Evolutionary conservation across 2,797 vertebrate species (phyloP).

Genomic region (Aplochiton taeniatus): DNA sequence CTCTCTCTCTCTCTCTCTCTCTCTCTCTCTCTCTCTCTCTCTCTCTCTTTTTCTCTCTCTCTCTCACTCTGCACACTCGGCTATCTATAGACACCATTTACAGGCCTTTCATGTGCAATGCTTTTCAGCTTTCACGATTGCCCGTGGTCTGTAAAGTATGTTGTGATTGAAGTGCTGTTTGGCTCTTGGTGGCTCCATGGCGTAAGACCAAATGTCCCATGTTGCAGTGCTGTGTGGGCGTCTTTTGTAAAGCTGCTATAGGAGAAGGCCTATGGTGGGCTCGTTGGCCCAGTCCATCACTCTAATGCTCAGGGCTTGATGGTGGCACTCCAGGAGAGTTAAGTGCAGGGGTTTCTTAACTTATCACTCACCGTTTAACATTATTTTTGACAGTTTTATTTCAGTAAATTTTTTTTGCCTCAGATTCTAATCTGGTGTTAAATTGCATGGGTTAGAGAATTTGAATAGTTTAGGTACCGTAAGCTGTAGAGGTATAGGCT

Average conservation of each 20-base stretch:
- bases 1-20: constrained; percentile 6
- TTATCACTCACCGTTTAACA: constrained; percentile 9
- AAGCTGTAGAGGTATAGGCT: too few relatives aligned
- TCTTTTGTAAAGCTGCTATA: neutral
- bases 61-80: constrained; percentile 3
- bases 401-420: neutral
- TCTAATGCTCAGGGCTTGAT: constrained; percentile 10
- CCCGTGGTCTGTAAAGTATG: constrained; percentile 18
- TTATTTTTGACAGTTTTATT: constrained; percentile 19
- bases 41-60: constrained; percentile 7
- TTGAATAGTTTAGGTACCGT: too few relatives aligned
- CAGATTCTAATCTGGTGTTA: too few relatives aligned
- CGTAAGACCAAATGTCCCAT: neutral
- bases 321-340: neutral
- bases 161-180: constrained; percentile 19
- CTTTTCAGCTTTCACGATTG: neutral
- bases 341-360: neutral
- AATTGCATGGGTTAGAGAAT: too few relatives aligned
- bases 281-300: constrained; percentile 15
- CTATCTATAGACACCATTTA: neutral
- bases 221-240: neutral
- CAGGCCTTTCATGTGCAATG: neutral
- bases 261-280: neutral
- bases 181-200: neutral
- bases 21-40: constrained; percentile 8